A percentile compares a stretch with the other conserved stretches of the same genome.
phyloP scores from a whole-genome alignment of 2,888 invertebrate species.

The Embidobia sp. region DNA sequence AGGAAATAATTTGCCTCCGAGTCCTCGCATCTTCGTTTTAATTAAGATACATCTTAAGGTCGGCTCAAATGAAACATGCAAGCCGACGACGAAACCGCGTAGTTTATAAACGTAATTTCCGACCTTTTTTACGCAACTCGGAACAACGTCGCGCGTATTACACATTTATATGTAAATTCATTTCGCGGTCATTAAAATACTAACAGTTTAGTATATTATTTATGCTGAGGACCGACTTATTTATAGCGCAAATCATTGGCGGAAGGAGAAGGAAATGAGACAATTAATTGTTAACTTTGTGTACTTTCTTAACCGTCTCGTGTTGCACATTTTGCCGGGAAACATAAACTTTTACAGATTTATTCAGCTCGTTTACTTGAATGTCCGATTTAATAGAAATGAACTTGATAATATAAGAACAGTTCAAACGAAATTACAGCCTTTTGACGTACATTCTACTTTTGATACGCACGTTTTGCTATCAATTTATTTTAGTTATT shows the following conservation, averaged over 20 bases:
- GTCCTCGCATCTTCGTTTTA: constrained; percentile 50
- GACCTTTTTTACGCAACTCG: constrained; percentile 28
- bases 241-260: constrained; percentile 22
- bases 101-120: constrained; percentile 51
- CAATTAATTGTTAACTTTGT: no score
- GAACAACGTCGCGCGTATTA: constrained; percentile 43
- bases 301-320: no score
- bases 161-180: constrained; percentile 53
- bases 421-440: no score
- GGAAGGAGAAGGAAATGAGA: constrained; percentile 6
- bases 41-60: constrained; percentile 59
- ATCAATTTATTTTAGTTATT: no score
- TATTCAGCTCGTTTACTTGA: no score
- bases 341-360: no score
- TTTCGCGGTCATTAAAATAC: constrained; percentile 25
- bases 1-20: constrained; percentile 69
- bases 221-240: constrained; percentile 20
- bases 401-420: no score
- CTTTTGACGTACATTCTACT: no score
- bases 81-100: constrained; percentile 42
- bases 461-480: no score
- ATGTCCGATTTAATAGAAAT: no score
- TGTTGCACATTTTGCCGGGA: no score
- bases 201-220: constrained; percentile 40
- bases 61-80: constrained; percentile 48